A percentile compares a stretch with the other conserved stretches of the same genome.
phyloP scores from a whole-genome alignment of 2,888 invertebrate genomes.

The Netelia fuscicornis region DNA sequence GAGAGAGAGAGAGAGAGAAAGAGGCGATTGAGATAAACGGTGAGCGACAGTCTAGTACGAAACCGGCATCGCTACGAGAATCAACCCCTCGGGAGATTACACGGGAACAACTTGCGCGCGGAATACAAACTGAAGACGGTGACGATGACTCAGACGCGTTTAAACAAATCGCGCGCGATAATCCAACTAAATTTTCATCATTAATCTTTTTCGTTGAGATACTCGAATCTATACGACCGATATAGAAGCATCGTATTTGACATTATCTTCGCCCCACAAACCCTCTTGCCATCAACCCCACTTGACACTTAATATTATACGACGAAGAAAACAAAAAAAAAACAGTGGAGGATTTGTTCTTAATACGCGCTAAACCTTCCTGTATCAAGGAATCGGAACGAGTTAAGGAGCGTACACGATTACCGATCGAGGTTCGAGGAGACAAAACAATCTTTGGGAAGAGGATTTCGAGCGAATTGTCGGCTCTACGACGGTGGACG shows the following conservation, averaged over 20 bases:
- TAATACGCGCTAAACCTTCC: constrained; percentile 66
- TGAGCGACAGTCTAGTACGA: constrained; percentile 6
- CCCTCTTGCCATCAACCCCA: constrained; percentile 17
- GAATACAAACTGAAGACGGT: neutral
- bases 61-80: neutral
- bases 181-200: neutral
- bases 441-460: neutral
- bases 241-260: neutral
- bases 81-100: constrained; percentile 26
- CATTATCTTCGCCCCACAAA: constrained; percentile 7
- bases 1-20: neutral
- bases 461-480: neutral
- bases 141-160: constrained; percentile 27
- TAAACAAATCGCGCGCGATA: constrained; percentile 63
- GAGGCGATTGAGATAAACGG: constrained; percentile 6
- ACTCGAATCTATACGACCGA: neutral
- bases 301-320: constrained; percentile 8
- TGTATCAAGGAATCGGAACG: constrained; percentile 65
- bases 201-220: neutral
- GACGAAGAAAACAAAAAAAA: constrained; percentile 13
- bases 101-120: constrained; percentile 10
- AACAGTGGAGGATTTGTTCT: constrained; percentile 64
- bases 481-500: neutral
- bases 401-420: constrained; percentile 34
- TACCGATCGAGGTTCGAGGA: constrained; percentile 15